These are phyloP conservation scores for Trinorchestia longiramus DNA, from an alignment of 1,140 invertebrate species.

Conservation along the genomic window DNA sequence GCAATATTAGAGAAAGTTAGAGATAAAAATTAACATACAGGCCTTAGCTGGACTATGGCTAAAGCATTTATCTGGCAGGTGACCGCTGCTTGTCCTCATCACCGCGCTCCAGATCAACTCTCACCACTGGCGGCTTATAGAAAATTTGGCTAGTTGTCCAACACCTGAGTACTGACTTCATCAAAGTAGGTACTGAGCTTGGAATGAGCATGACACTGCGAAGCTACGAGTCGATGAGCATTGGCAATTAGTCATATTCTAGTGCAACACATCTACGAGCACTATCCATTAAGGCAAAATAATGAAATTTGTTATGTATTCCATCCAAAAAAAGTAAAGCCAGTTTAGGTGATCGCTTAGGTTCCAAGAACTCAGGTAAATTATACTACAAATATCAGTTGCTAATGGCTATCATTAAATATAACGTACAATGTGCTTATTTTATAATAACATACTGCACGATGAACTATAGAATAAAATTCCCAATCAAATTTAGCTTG, in stretches of 20 bases:
- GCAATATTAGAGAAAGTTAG: not conserved
- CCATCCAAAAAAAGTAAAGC: not conserved
- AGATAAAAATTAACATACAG: not conserved
- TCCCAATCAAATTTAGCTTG: not conserved
- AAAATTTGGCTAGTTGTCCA: not conserved
- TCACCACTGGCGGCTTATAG: not conserved
- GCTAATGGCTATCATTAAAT: not conserved
- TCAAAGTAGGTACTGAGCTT: not conserved
- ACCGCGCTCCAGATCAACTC: not conserved
- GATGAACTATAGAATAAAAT: not conserved
- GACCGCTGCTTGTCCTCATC: not conserved
- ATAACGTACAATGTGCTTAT: not conserved
- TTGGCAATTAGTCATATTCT: not conserved
- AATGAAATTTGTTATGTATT: not conserved
- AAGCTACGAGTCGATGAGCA: not conserved
- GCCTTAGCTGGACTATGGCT: conserved; percentile 17
- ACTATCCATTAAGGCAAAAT: not conserved
- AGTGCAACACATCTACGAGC: not conserved
- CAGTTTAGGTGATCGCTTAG: not conserved
- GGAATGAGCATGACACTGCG: not conserved
- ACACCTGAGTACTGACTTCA: not conserved
- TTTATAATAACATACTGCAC: not conserved
- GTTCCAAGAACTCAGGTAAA: not conserved
- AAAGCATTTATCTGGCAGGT: not conserved
- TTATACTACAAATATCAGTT: not conserved